Evolutionary conservation across 2,888 invertebrate genomes (phyloP).

Genomic region (Graphium colonna): DNA sequence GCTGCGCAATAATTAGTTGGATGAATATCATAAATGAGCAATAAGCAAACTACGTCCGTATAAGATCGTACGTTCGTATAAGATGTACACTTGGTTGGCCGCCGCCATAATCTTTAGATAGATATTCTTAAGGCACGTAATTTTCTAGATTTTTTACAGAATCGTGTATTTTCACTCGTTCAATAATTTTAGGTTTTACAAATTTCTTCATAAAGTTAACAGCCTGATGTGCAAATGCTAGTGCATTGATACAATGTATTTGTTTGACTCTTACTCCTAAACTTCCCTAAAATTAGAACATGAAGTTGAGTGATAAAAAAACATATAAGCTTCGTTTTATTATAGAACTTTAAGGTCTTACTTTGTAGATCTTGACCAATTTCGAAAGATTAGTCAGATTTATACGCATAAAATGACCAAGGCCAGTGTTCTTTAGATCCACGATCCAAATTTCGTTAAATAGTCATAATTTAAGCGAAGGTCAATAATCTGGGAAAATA

Average conservation of each 20-base stretch:
- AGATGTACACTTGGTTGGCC: conserved; percentile 47
- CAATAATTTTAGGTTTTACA: conserved; percentile 59
- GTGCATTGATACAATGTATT: conserved; percentile 66
- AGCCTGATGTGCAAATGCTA: conserved; percentile 46
- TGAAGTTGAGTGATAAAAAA: background rate
- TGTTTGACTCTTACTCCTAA: conserved; percentile 56
- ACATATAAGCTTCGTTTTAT: background rate
- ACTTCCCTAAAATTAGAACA: conserved; percentile 62
- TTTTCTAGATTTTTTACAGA: conserved; percentile 49
- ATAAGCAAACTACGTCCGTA: no score
- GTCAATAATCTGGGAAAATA: conserved; percentile 63
- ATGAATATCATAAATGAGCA: no score
- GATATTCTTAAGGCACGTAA: conserved; percentile 43
- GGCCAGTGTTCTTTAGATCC: conserved; percentile 53
- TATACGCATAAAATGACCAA: conserved; percentile 58
- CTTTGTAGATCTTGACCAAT: conserved; percentile 58
- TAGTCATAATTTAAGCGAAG: conserved; percentile 64
- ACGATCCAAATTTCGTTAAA: conserved; percentile 64
- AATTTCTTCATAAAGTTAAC: conserved; percentile 57
- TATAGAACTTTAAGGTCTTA: conserved; percentile 31
- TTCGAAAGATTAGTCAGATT: conserved; percentile 63
- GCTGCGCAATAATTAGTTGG: no score
- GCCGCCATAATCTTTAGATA: conserved; percentile 61
- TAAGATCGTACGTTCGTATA: no score
- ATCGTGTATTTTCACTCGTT: conserved; percentile 52